Percentiles rank a stretch among this genome's conserved stretches.
Conservation (phyloP, 2,113 vertebrate genomes). For the Charadrius vociferus region DNA sequence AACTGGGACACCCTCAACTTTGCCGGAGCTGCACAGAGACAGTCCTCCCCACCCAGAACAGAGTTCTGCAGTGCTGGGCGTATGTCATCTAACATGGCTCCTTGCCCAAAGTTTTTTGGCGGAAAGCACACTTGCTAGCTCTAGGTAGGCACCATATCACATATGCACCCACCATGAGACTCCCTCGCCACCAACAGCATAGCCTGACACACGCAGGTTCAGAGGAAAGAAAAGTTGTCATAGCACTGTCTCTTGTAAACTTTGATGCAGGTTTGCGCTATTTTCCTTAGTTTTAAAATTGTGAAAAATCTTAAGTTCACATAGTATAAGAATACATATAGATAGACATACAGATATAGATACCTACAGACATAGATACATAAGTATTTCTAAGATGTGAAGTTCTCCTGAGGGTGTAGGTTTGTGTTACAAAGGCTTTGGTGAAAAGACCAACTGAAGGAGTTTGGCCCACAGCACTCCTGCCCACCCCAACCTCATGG, state of each 20-base stretch:
- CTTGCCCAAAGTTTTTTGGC: background rate
- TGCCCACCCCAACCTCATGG: background rate
- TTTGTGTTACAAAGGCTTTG: background rate
- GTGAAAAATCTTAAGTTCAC: background rate
- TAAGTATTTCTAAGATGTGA: background rate
- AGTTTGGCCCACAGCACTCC: background rate
- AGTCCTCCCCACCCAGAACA: background rate
- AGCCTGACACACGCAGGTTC: background rate
- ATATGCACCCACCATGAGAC: background rate
- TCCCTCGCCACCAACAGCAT: background rate
- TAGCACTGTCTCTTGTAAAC: background rate
- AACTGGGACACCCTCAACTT: background rate
- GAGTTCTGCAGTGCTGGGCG: background rate
- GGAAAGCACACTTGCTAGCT: accelerated
- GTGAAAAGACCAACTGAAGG: background rate
- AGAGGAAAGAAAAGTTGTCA: background rate
- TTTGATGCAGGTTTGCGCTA: background rate
- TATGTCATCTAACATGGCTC: background rate
- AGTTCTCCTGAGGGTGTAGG: background rate
- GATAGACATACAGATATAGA: background rate
- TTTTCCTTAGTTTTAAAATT: background rate
- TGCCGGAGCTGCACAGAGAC: accelerated
- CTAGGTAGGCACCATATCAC: background rate
- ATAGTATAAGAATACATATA: background rate
- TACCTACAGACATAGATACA: background rate